Evolutionary conservation across 1,140 invertebrate species (phyloP), one percentile per base, ranked within the genome.

Genomic region (Ctenoplectra terminalis): DNA sequence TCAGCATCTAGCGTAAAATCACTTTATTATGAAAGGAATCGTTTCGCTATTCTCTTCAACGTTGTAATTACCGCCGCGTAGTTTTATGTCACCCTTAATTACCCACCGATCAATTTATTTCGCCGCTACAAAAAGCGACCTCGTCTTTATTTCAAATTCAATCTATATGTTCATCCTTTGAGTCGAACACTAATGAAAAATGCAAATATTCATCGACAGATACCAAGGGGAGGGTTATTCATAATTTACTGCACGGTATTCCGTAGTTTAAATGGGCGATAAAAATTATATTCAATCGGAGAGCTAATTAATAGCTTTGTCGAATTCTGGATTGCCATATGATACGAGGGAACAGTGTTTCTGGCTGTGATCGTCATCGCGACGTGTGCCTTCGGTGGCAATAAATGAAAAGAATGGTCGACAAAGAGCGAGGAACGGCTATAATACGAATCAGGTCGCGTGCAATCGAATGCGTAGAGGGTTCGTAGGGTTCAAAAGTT

Each of bases 241-340:
- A 60, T 37, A 70, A 78, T 78, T 70, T 58, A 29, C 13, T 20
- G 15, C 20, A 67, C 37, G 29, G 17, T 34, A 15, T 26, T 37
- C 52, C 40, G n/a, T 34, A 11, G 5, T 20, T 20, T 37, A 54
- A 70, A 78, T 71, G n/a, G 29, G 76, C 69, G 46, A 78, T 71
- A 52, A 71, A 66, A 78, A 61, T 60, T 70, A 54, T 70, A 78
- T 78, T 78, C 66, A 66, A 34, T 11, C 48, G 15, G 20, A 2
- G 43, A 13, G 7, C 31, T 70, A 66, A 78, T 78, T 50, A 78
- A 78, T 48, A 11, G 40, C 23, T 54, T 58, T 23, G 60, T 78
- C 52, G 66, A 78, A 78, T 71, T 31, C 46, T 66, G 31, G 29
- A 43, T 74, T 63, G 43, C 31, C 43, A 48, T 70, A 4, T 34